A percentile compares a stretch with the other conserved stretches of the same genome.
Conservation (phyloP, 2,113 vertebrate species). For the Mobula hypostoma region DNA sequence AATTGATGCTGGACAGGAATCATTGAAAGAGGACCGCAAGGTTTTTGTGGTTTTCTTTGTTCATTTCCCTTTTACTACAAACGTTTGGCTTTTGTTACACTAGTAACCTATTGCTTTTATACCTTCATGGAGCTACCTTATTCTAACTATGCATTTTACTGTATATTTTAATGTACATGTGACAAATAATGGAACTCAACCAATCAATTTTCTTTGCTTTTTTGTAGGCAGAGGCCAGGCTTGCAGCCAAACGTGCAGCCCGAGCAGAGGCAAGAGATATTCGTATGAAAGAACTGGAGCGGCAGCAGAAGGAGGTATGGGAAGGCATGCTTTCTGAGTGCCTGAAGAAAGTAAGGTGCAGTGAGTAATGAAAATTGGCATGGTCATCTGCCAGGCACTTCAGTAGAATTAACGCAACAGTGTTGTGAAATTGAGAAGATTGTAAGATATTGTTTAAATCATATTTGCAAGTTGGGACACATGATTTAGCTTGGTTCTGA, state of each 20-base stretch:
- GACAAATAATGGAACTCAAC: too few species aligned
- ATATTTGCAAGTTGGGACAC: neutral
- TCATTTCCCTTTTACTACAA: too few species aligned
- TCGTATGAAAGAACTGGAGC: conserved; percentile 90
- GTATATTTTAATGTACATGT: too few species aligned
- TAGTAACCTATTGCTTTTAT: neutral
- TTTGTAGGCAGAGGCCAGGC: conserved; percentile 84
- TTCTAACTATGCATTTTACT: too few species aligned
- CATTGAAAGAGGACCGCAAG: too few species aligned
- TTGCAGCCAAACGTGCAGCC: conserved; percentile 90
- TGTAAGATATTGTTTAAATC: neutral
- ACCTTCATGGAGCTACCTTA: too few species aligned
- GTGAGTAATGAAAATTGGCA: neutral
- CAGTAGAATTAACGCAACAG: neutral
- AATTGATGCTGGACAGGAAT: too few species aligned
- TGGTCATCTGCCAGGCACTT: neutral
- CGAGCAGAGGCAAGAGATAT: conserved; percentile 95
- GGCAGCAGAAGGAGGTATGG: conserved; percentile 91
- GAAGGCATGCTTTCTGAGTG: neutral
- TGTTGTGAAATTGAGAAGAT: neutral
- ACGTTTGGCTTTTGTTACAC: neutral
- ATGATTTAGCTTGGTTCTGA: too few species aligned
- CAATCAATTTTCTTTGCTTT: conserved; percentile 30
- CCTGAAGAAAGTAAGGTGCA: neutral
- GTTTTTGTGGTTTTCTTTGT: too few species aligned